phyloP scores from a whole-genome alignment of 1,140 invertebrate genomes.

The Caenorhabditis remanei region DNA sequence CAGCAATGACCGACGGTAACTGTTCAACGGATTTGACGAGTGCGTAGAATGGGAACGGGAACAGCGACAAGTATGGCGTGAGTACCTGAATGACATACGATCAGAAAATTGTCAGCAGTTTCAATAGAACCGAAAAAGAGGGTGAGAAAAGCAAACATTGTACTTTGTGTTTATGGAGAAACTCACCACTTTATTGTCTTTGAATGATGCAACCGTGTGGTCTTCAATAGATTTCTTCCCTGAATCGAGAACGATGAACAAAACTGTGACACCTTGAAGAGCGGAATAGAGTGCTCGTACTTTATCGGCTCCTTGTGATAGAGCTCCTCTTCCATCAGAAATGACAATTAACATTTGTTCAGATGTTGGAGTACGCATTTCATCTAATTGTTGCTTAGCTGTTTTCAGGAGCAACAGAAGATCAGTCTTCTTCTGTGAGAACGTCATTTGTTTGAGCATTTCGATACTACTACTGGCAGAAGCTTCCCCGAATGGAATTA shows the following conservation, averaged over 20 bases:
- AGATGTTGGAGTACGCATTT: slow-evolving; percentile 57
- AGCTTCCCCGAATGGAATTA: slow-evolving; percentile 82
- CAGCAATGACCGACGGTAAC: slow-evolving; percentile 90
- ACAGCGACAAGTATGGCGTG: slow-evolving; percentile 89
- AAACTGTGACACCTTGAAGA: slow-evolving; percentile 84
- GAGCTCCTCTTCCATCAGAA: slow-evolving; percentile 92
- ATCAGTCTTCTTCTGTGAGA: slow-evolving; percentile 80
- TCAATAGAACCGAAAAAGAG: background rate
- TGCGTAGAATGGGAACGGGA: slow-evolving; percentile 98
- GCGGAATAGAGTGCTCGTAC: slow-evolving; percentile 82
- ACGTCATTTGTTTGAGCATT: slow-evolving; percentile 77
- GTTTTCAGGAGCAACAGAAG: slow-evolving; percentile 84
- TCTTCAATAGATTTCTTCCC: slow-evolving; percentile 94
- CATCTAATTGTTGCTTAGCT: slow-evolving; percentile 27
- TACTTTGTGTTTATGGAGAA: background rate
- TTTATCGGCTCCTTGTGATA: slow-evolving; percentile 87
- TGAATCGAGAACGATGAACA: slow-evolving; percentile 96
- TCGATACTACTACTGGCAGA: slow-evolving; percentile 72
- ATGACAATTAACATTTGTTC: slow-evolving; percentile 91
- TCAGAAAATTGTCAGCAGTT: background rate
- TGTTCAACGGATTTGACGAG: slow-evolving; percentile 89
- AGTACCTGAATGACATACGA: slow-evolving; percentile 78
- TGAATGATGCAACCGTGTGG: slow-evolving; percentile 83
- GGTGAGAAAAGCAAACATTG: background rate
- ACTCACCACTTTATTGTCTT: slow-evolving; percentile 58